Base-by-base conservation (phyloP, 2,797 vertebrate genomes). In the Loris lydekkerianus region DNA sequence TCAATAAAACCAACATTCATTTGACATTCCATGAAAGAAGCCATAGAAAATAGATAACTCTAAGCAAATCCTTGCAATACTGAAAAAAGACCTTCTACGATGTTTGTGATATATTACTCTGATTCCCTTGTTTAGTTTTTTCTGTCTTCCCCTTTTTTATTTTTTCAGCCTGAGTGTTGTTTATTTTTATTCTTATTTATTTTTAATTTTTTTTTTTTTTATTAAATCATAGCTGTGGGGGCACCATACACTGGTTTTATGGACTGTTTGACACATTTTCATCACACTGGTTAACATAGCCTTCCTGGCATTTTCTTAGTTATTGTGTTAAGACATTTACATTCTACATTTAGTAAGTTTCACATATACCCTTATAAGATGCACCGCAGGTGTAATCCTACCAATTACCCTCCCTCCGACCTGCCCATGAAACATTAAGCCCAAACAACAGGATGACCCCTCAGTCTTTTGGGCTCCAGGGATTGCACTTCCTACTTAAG, bases 11-110 rank as follows among this genome's bases (percentile, higher is more conserved):
- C 67, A 86, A 1, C n/a, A 25, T 85, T 92, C 2, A 87, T 67
- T 93, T 85, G 75, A 82, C 29, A 75, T 78, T 96, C 31, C 34
- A 40, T 78, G 34, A 92, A 96, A 92, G 46, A 90, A 86, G 18
- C 31, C 60, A 56, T 76, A 89, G 46, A 82, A 69, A 77, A 15
- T 82, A 85, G 56, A 23, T 83, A 73, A 90, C 37, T 89, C 37
- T 89, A 91, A 96, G 58, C 25, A 94, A 70, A 37, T 72, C 69
- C 31, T 43, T 89, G 34, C 25, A 27, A 15, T 78, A 23, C 15
- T 84, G 56, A 94, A 69, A 83, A 83, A 58, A 73, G n/a, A 76
- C 8, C 27, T 91, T 86, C 43, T 27, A 70, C 61, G 17, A 75
- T 85, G 27, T 63, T 91, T 90, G 63, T 70, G 53, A 56, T 23